phyloP scores from a whole-genome alignment of 2,888 invertebrate genomes.

The Kuschelorhynchus macadamiae region DNA sequence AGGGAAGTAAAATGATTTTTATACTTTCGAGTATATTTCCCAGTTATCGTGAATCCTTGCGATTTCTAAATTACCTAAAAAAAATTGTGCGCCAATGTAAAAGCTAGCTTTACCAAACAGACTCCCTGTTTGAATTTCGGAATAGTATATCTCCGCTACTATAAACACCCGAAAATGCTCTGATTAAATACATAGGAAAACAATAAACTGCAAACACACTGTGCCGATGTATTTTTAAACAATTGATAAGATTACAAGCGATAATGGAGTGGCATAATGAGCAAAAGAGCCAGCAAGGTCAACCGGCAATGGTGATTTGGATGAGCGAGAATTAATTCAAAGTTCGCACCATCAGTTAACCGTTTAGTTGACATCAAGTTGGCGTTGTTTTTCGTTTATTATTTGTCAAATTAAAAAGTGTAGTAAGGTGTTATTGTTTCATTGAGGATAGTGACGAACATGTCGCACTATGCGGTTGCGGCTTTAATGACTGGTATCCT shows the following conservation, averaged over 20 bases:
- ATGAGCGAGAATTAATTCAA: constrained; percentile 55
- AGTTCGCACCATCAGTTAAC: constrained; percentile 20
- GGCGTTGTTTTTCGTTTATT: constrained; percentile 8
- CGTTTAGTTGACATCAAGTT: constrained; percentile 23
- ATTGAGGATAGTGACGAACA: too few species aligned
- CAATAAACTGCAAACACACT: constrained; percentile 20
- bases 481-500: too few species aligned
- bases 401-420: neutral
- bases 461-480: too few species aligned
- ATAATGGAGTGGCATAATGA: constrained; percentile 59
- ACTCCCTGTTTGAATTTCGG: too few species aligned
- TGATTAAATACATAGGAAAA: constrained; percentile 20
- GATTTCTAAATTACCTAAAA: too few species aligned
- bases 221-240: constrained; percentile 57
- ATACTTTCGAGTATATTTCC: too few species aligned
- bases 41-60: too few species aligned
- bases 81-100: too few species aligned
- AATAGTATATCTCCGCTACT: too few species aligned
- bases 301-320: constrained; percentile 57
- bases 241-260: constrained; percentile 64
- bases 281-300: constrained; percentile 58
- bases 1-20: too few species aligned
- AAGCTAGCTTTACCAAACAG: too few species aligned
- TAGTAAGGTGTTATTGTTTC: neutral
- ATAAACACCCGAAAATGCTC: neutral